These are phyloP conservation scores for Plecotus auritus DNA, from an alignment of 2,113 vertebrate species.

Conservation along the genomic window DNA sequence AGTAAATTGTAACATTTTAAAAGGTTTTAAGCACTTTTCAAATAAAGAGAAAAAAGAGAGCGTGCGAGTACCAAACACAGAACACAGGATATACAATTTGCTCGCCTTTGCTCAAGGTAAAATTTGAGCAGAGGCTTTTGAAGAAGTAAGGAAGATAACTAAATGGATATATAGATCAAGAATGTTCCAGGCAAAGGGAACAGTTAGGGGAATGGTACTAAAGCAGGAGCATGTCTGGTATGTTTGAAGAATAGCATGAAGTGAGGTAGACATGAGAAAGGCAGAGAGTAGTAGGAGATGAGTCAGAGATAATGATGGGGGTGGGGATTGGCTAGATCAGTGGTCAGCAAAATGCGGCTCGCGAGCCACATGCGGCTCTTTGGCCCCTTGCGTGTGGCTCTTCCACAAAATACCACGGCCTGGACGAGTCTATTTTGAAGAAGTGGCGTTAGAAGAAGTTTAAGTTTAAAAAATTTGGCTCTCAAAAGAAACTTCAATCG, in stretches of 20 bases:
- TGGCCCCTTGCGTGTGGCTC: too few relatives aligned
- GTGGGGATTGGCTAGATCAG: rapidly evolving
- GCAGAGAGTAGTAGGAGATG: background rate
- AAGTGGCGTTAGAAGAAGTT: too few relatives aligned
- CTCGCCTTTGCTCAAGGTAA: background rate
- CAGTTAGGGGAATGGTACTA: background rate
- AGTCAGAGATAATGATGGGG: background rate
- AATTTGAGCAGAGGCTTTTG: background rate
- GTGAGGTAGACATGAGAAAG: background rate
- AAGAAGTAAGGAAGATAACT: background rate
- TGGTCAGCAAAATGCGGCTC: too few relatives aligned
- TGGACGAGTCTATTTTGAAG: too few relatives aligned
- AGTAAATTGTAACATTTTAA: background rate
- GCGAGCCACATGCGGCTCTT: too few relatives aligned
- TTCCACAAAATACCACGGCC: too few relatives aligned
- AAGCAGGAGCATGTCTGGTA: background rate
- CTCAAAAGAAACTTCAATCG: too few relatives aligned
- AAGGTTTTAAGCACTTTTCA: background rate
- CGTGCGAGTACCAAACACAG: background rate
- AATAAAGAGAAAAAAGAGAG: background rate
- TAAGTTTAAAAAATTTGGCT: too few relatives aligned
- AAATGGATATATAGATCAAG: background rate
- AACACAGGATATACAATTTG: background rate
- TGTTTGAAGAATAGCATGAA: background rate
- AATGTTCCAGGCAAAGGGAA: background rate